A percentile compares a stretch with the other conserved stretches of the same genome.
Evolutionary conservation across 2,113 vertebrate species (phyloP).

Genomic region (Oceanodroma tethys): DNA sequence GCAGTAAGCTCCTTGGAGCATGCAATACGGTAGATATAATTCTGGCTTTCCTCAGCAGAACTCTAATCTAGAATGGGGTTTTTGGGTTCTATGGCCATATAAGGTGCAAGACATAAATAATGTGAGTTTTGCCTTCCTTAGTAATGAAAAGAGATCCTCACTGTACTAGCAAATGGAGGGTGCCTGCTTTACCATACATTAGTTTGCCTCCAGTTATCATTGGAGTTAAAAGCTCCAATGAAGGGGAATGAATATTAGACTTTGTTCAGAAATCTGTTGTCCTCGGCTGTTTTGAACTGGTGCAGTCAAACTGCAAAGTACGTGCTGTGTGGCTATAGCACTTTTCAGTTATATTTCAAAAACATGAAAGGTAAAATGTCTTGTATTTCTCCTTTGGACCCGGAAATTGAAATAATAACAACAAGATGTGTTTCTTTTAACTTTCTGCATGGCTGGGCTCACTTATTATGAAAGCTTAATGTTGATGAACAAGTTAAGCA

Average conservation of each 20-base stretch:
- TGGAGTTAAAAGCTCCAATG: background rate
- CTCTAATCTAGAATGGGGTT: background rate
- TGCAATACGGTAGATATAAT: background rate
- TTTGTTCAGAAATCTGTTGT: background rate
- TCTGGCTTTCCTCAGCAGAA: background rate
- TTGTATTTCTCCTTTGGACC: constrained; percentile 20
- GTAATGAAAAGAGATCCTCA: background rate
- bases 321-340: background rate
- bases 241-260: background rate
- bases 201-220: background rate
- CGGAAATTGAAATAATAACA: constrained; percentile 22
- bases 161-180: background rate
- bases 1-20: background rate
- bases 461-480: constrained; percentile 40
- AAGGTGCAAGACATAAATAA: background rate
- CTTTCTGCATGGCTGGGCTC: background rate
- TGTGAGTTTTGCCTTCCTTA: background rate
- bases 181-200: background rate
- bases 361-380: background rate
- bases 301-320: background rate
- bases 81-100: background rate
- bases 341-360: constrained; percentile 40
- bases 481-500: constrained; percentile 49
- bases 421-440: constrained; percentile 5
- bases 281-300: background rate